Evolutionary conservation across 2,113 vertebrate genomes (phyloP).

Genomic region (Esox niger): DNA sequence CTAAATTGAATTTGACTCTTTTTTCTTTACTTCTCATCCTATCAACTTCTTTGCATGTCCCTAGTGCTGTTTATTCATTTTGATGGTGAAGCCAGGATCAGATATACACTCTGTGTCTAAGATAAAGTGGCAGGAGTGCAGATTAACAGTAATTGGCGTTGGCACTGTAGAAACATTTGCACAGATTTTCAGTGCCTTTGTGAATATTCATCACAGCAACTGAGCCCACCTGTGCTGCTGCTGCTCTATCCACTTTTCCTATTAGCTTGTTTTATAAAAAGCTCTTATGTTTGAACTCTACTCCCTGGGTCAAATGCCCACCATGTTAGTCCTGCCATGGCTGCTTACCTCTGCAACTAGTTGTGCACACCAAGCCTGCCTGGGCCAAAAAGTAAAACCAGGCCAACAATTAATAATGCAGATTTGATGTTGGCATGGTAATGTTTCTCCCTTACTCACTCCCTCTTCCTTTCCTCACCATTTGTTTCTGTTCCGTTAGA

Average conservation of each 20-base stretch:
- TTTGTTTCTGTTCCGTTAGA: no score
- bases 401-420: neutral
- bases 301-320: neutral
- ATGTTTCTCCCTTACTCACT: neutral
- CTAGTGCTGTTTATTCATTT: constrained; percentile 53
- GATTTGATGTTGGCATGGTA: no score
- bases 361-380: neutral
- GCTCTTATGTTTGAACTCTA: constrained; percentile 25
- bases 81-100: constrained; percentile 62
- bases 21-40: constrained; percentile 39
- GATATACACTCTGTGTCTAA: constrained; percentile 63
- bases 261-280: constrained; percentile 17
- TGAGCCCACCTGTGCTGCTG: constrained; percentile 26
- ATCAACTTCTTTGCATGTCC: constrained; percentile 42
- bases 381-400: constrained; percentile 6
- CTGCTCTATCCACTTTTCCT: constrained; percentile 18
- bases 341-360: neutral
- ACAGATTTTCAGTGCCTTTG: constrained; percentile 45
- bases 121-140: constrained; percentile 56
- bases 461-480: neutral
- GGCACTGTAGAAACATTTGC: constrained; percentile 55
- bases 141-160: constrained; percentile 65
- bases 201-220: constrained; percentile 57
- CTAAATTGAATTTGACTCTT: constrained; percentile 32
- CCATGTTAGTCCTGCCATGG: constrained; percentile 13